phyloP scores from a whole-genome alignment of 2,113 vertebrate genomes.

The Epinephelus moara region DNA sequence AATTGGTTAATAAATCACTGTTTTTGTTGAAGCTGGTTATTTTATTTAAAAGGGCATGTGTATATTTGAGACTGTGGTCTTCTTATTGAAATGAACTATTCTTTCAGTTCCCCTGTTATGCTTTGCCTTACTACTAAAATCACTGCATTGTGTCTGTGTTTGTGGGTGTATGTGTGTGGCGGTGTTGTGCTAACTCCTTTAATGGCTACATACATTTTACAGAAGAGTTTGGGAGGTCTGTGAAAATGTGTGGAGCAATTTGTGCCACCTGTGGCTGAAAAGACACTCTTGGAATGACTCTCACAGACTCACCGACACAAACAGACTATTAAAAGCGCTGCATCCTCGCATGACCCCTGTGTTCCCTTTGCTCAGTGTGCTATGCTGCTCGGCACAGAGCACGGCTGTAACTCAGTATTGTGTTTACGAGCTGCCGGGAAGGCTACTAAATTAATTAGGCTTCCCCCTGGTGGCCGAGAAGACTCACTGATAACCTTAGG shows the following conservation, averaged over 20 bases:
- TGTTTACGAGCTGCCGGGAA: conserved; percentile 61
- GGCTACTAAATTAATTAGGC: conserved; percentile 75
- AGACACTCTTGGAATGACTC: conserved; percentile 3
- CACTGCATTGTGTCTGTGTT: neutral
- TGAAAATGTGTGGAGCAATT: conserved; percentile 8
- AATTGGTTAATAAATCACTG: too few species aligned
- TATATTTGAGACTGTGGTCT: too few species aligned
- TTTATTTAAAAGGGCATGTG: too few species aligned
- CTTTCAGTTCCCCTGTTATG: neutral
- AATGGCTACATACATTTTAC: neutral
- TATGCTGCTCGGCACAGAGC: conserved; percentile 24
- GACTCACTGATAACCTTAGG: conserved; percentile 72
- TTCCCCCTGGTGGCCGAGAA: conserved; percentile 74
- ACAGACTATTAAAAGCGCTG: conserved; percentile 41
- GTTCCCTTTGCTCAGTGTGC: conserved; percentile 31
- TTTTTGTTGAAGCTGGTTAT: too few species aligned
- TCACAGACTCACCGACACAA: neutral
- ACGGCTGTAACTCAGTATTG: conserved; percentile 45
- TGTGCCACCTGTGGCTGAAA: conserved; percentile 22
- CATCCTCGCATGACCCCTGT: conserved; percentile 58
- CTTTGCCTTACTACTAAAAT: neutral
- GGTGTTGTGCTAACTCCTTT: neutral
- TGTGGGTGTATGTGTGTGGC: neutral
- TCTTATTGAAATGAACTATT: too few species aligned
- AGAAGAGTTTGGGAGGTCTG: conserved; percentile 4